These are phyloP conservation scores for Coreoperca whiteheadi DNA, from an alignment of 2,113 vertebrate species.

Conservation along the genomic window DNA sequence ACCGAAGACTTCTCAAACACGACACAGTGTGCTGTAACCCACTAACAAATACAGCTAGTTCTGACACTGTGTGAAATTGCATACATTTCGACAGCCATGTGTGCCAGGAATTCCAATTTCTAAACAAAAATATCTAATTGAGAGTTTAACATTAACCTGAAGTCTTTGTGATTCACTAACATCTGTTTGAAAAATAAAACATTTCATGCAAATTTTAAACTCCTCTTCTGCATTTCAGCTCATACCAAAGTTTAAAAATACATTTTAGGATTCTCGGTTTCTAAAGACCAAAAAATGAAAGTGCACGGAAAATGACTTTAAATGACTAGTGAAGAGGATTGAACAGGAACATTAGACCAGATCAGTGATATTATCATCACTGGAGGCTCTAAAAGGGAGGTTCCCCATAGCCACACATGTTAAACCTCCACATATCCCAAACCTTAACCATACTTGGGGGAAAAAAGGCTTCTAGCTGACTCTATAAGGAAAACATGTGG, in stretches of 20 bases:
- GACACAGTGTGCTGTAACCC: not conserved
- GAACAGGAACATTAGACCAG: constrained; percentile 25
- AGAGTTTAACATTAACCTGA: not conserved
- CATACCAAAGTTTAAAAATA: constrained; percentile 76
- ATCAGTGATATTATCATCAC: constrained; percentile 24
- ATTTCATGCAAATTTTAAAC: constrained; percentile 65
- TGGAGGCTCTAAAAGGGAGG: constrained; percentile 36
- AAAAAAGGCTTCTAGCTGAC: constrained; percentile 6
- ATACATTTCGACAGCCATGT: constrained; percentile 16
- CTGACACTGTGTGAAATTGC: not conserved
- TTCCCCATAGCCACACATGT: constrained; percentile 31
- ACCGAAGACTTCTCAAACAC: constrained; percentile 52
- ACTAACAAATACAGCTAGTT: constrained; percentile 8
- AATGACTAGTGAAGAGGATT: constrained; percentile 18
- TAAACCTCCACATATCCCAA: constrained; percentile 47
- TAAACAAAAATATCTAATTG: no score
- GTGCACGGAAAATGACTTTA: constrained; percentile 43
- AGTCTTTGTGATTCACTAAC: constrained; percentile 4
- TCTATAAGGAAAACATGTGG: constrained; percentile 49
- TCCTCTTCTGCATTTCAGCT: constrained; percentile 67
- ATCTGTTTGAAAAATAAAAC: constrained; percentile 56
- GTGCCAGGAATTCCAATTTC: not conserved
- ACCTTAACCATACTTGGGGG: constrained; percentile 37
- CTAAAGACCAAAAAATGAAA: constrained; percentile 80
- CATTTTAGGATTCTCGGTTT: constrained; percentile 80